Evolutionary conservation across 2,888 invertebrate genomes (phyloP), one percentile per base, ranked within the genome.

Genomic region (Stratiomys singularior): DNA sequence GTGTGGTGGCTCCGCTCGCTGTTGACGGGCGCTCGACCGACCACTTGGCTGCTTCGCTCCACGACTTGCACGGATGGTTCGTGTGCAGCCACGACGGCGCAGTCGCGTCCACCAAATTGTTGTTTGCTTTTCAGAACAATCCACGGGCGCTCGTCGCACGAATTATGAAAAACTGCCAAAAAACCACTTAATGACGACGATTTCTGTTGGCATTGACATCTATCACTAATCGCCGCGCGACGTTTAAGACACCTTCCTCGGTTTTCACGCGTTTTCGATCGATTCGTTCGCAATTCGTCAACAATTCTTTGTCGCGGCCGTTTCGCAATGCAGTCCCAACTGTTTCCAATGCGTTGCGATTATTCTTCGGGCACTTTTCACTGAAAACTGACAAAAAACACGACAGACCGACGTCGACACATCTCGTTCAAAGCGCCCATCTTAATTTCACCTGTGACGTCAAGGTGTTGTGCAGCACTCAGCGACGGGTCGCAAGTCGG

Each of bases 361-460:
- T 60, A 15, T 58, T 74, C 27, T 58, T 37, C 25, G 58, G 44
- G 23, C n/a, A 27, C 15, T 74, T 74, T 74, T 74, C 74, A 74
- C 60, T 52, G 74, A 74, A 27, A 78, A 76, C 71, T 47, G 30
- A 27, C 63, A 13, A 27, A 64, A 47, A 64, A 63, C 37, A 78
- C 58, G 56, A 66, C 64, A 71, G 72, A 67, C 66, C 78, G 78
- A 77, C 77, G 78, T 77, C 58, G 44, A 74, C 78, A 28, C 76
- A 44, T 64, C 66, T 13, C 60, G 28, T 30, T 13, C 78, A 46
- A 18, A 46, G 66, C 77, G 77, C 72, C 78, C 78, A 78, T 78
- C 72, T 78, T 78, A 76, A 72, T 76, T 78, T 78, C 78, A 66
- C 58, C 76, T 67, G 78, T 78, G 69, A 76, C 78, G 78, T 78